Evolutionary conservation across 2,113 vertebrate genomes (phyloP), one percentile per base, ranked within the genome.

Genomic region (Rhea pennata): DNA sequence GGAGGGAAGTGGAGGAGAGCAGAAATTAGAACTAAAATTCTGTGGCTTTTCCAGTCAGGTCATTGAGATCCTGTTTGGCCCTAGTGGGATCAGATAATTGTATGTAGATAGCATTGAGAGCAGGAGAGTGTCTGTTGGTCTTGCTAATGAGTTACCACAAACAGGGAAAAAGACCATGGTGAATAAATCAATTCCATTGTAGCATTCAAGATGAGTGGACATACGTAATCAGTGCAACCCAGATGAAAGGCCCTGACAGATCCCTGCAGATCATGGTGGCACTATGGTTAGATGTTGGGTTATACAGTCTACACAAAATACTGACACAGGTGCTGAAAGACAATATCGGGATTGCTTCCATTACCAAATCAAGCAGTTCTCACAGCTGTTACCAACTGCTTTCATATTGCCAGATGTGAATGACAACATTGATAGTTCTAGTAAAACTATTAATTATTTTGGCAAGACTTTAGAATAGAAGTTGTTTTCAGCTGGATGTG

Each of bases 371-470:
- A 58, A 90, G 87, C 73, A 90, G 81, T 94, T 89, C 86, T 54
- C 54, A 17, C 90, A 93, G 94, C 92, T 95, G 76, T 94, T 92
- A 92, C 66, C 93, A 96, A 71, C 95, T 97, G 92, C 88, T 93
- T 93, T 95, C 95, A 21, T 76, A 87, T 19, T 87, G 95, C 96
- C 92, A 97, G 82, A 81, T 87, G 74, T 81, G 76, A 92, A 89
- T 36, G 20, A 59, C 91, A 96, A 84, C 91, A 87, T 86, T 92
- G 95, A 61, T 83, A 85, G 77, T 79, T 80, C 84, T 89, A 73
- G 74, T 54, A 64, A 95, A 92, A 73, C 85, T 86, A 87, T 96
- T 96, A 92, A 96, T 96, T 97, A 89, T 78, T 93, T 54, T 93
- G 85, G 70, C 95, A 92, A 92, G 89, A 69, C 67, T 83, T 88